Conservation (phyloP, 92 coral and sea anemone species). For the Heliopora coerulea region DNA sequence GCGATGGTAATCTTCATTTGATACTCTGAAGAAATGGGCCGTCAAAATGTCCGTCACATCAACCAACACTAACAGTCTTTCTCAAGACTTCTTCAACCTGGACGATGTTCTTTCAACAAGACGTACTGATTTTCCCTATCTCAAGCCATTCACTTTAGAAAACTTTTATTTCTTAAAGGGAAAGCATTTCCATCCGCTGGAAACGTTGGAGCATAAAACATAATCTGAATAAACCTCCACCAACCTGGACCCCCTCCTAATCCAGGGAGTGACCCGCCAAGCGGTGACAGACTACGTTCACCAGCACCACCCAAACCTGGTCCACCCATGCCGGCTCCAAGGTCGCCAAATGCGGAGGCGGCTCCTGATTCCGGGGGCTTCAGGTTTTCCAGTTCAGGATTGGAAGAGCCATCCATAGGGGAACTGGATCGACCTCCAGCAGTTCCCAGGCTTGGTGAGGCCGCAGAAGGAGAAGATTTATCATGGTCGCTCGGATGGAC, state of each 20-base stretch:
- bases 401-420: constrained; percentile 64
- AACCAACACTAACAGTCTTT: no score
- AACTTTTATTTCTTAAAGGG: no score
- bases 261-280: constrained; percentile 19
- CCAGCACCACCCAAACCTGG: constrained; percentile 44
- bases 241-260: constrained; percentile 2
- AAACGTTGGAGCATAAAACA: no score
- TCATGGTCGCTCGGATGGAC: constrained; percentile 82
- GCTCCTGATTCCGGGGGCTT: constrained; percentile 82
- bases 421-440: constrained; percentile 83
- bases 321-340: constrained; percentile 42
- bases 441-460: constrained; percentile 61
- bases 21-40: no score
- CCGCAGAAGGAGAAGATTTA: constrained; percentile 46
- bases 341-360: constrained; percentile 51
- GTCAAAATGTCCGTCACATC: no score
- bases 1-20: no score
- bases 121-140: no score
- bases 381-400: constrained; percentile 69
- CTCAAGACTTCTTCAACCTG: no score
- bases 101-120: no score
- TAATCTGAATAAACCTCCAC: not conserved
- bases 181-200: no score
- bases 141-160: no score
- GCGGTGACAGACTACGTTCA: constrained; percentile 31